Evolutionary conservation across 2,113 vertebrate species (phyloP).

Genomic region (Prunella himalayana): DNA sequence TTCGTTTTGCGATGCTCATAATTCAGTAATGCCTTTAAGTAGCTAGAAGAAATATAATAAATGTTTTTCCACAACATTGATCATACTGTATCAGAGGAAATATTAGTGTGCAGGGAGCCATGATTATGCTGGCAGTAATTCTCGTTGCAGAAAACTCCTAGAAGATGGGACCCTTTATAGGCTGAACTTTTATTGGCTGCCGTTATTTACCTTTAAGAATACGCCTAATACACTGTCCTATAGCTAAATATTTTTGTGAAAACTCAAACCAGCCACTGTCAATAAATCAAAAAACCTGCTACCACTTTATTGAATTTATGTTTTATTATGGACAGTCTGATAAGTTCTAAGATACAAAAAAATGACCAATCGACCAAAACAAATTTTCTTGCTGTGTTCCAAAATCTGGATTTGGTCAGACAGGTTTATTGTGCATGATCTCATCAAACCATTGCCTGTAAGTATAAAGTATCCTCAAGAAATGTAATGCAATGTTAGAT

Average conservation of each 20-base stretch:
- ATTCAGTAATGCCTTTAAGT: constrained; percentile 96
- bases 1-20: constrained; percentile 87
- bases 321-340: constrained; percentile 39
- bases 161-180: constrained; percentile 80
- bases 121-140: constrained; percentile 85
- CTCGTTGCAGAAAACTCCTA: constrained; percentile 75
- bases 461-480: constrained; percentile 53
- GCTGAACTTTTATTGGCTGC: constrained; percentile 79
- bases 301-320: constrained; percentile 49
- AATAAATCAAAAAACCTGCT: constrained; percentile 69
- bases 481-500: constrained; percentile 54
- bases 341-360: constrained; percentile 62
- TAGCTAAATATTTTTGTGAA: constrained; percentile 78
- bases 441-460: constrained; percentile 51
- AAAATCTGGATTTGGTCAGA: constrained; percentile 41
- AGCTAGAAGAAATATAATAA: constrained; percentile 98
- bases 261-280: constrained; percentile 62
- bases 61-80: constrained; percentile 94
- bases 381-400: constrained; percentile 57
- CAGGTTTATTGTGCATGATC: constrained; percentile 59
- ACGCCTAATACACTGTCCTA: constrained; percentile 70
- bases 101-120: constrained; percentile 87
- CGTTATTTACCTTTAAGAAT: constrained; percentile 84
- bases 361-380: constrained; percentile 58
- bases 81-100: constrained; percentile 91